Conservation (phyloP, 2,797 vertebrate genomes). For the Tiaroga cobitis region DNA sequence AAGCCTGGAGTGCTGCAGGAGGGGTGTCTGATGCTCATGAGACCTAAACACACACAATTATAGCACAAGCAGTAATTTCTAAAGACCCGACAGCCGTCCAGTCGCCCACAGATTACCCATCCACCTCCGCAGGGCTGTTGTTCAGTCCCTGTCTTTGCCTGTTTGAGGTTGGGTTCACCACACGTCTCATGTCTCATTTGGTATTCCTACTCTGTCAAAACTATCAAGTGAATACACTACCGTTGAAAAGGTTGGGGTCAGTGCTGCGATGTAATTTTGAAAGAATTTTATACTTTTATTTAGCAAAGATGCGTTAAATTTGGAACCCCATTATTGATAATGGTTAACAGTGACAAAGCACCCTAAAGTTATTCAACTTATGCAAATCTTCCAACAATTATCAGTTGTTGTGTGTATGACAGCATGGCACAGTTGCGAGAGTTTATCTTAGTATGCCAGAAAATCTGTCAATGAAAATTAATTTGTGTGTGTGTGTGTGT, state of each 20-base stretch:
- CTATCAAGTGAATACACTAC: background rate
- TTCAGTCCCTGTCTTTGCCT: conserved; percentile 24
- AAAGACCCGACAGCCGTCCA: conserved; percentile 61
- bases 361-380: background rate
- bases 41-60: conserved; percentile 20
- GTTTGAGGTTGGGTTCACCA: conserved; percentile 20
- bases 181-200: background rate
- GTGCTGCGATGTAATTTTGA: background rate
- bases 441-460: conserved; percentile 9
- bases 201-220: conserved; percentile 5
- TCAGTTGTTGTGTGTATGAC: background rate
- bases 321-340: background rate
- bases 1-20: conserved; percentile 12
- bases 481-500: background rate
- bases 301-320: background rate
- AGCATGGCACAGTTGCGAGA: conserved; percentile 9
- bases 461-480: conserved; percentile 39
- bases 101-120: conserved; percentile 68
- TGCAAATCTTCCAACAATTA: conserved; percentile 5
- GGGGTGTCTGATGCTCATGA: conserved; percentile 18
- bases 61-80: conserved; percentile 71
- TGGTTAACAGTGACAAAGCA: background rate
- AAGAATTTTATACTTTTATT: background rate
- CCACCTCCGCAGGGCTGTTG: conserved; percentile 2
- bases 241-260: background rate